Base-by-base conservation (phyloP, 2,888 invertebrate species). In the Habroteleia sp. region DNA sequence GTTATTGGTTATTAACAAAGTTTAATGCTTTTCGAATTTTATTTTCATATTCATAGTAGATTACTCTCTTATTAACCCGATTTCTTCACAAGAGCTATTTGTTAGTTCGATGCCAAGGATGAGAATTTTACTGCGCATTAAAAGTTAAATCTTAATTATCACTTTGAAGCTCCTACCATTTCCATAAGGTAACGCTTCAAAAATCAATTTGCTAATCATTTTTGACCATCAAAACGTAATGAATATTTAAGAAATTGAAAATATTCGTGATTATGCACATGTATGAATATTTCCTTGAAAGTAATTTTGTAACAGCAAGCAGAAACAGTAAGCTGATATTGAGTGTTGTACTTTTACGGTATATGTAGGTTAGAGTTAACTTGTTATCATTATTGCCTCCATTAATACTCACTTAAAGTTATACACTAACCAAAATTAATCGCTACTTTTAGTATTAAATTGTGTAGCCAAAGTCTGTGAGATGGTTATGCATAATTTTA, bases 201-300 rank as follows among this genome's bases (percentile, higher is more conserved):
- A n/a, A n/a, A 56, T 56, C 31, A 41, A 42, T 56, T 41, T 56
- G 29, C 25, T 56, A 42, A 56, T 42, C 41, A 31, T 56, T 27
- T 42, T 17, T 20, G 41, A 1, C 31, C 13, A 3, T n/a, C 29
- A 11, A 31, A 41, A 25, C 13, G 41, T 8, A 17, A 42, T 56
- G 29, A 33, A 56, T 56, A 56, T 41, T 42, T 23, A 31, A 17
- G 42, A 56, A 56, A 14, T 8, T 44, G 58, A 14, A 14, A 35
- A 7, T 44, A 58, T 14, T 44, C 35, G n/a, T n/a, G 33, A 8
- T 29, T 23, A 58, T 58, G 42, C 33, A 58, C 44, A 58, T 56
- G 39, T 20, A 56, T 56, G 54, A 56, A 41, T 31, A 41, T 29
- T 29, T 14, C 54, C 8, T 23, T 7, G 37, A 50, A 3, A 6